Base-by-base conservation (phyloP, 2,797 vertebrate species). In the Schizothorax lantsangensis region DNA sequence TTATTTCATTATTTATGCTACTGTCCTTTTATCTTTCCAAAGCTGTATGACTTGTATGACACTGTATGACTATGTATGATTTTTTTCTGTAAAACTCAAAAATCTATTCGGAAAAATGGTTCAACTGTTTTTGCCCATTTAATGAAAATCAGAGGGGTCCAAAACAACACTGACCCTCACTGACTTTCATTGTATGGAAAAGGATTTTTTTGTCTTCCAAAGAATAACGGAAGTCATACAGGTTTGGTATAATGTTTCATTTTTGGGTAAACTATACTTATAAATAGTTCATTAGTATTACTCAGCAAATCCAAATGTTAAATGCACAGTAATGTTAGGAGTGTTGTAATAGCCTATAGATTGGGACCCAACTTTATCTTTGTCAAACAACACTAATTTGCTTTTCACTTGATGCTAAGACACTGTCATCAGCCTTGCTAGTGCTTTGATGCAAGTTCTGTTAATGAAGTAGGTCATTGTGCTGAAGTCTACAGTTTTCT, bases 391-490 rank as follows among this genome's bases (percentile, higher is more conserved):
- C 30, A 30, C 14, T 62, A 43, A 26, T 79, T 14, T 38, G 30
- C 17, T 79, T 57, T 73, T 66, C 52, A 19, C 3, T 72, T 74
- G 5, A 74, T 57, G 68, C 38, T 74, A 17, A 85, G 49, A 77
- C 75, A 33, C 45, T 47, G 71, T 73, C 49, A 68, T 86, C 85
- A 64, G 71, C 69, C 19, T 86, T 74, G 81, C 81, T 77, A 11
- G 17, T 79, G 68, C 49, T 80, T 43, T 43, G 19, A 80, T 59
- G 74, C 54, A 47, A 49, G 77, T 43, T 69, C 21, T 80, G 23
- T 59, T 49, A 83, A 86, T 84, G 59, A 86, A 90, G 64, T 36
- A 64, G 33, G 57, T 79, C 78, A 30, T 12, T 85, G 43, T 73
- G 62, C 57, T 83, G 40, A 69, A 62, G 38, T 52, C 45, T 85